Evolutionary conservation across 1,140 invertebrate species (phyloP), one percentile per base, ranked within the genome.

Genomic region (Pantala flavescens): DNA sequence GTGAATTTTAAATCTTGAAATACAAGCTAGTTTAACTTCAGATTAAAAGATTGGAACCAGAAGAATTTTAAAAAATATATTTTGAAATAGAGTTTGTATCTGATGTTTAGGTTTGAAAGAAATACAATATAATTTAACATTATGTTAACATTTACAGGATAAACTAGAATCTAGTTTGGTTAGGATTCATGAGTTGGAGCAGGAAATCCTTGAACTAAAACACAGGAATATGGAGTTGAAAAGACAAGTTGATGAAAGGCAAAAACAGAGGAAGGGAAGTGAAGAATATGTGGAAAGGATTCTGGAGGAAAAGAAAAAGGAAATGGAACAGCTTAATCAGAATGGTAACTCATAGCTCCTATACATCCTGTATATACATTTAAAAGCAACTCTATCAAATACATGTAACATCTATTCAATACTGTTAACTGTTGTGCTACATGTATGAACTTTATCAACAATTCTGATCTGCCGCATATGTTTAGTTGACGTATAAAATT

Each of bases 261-360:
- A 78, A 76, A 78, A 82, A 24, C 85, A 87, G 78, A 87, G 85
- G 77, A 81, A 80, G 24, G 84, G 82, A 74, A 79, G 86, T 24
- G 82, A 86, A 76, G 83, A 84, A 19, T 84, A 88, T 71, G 80
- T 92, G 23, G 87, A 91, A 79, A 82, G 80, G 70, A 82, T 84
- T 36, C 81, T 87, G 0, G 84, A 89, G 72, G 87, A 89, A 73
- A 89, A 87, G 73, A 86, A 86, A 74, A 81, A 80, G 72, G 80
- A 86, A 77, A 84, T 80, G 3, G 81, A 86, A 77, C 81, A 77
- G 75, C 83, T 87, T 55, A 86, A 87, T 80, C 80, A 83, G 77
- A 1, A 71, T 71, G 42, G 70, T 19, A 42, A 24, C 0, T 43
- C 24, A 21, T 19, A 11, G 21, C 24, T 24, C 24, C 28, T 72